Evolutionary conservation across 2,113 vertebrate species (phyloP).

Genomic region (Antechinus stuartii): DNA sequence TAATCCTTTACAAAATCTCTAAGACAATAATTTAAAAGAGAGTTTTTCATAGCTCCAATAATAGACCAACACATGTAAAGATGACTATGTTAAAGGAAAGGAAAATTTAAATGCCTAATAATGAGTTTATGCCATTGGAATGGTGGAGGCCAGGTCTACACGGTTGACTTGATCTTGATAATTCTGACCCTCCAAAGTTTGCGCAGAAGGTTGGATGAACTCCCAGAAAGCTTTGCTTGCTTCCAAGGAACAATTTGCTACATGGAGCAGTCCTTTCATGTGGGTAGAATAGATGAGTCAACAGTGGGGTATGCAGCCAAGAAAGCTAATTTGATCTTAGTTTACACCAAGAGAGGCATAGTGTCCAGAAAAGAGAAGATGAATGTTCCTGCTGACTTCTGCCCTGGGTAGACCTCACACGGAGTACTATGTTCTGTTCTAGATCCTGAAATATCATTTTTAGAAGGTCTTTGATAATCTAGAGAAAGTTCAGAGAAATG

Average conservation of each 20-base stretch:
- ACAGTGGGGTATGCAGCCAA: neutral
- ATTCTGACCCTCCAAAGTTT: constrained; percentile 6
- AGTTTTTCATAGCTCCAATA: constrained; percentile 51
- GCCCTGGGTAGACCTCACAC: neutral
- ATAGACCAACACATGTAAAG: constrained; percentile 57
- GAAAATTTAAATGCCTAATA: constrained; percentile 62
- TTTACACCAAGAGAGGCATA: neutral
- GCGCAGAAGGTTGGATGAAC: constrained; percentile 6
- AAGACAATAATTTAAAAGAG: neutral
- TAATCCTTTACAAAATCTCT: neutral
- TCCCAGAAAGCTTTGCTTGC: constrained; percentile 1
- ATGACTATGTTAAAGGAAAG: constrained; percentile 50
- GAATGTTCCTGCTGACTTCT: neutral
- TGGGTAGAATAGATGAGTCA: constrained; percentile 3
- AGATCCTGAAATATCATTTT: neutral
- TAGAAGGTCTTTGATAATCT: neutral
- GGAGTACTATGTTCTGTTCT: neutral
- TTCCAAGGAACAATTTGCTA: constrained; percentile 4
- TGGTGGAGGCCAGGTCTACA: constrained; percentile 57
- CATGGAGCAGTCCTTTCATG: neutral
- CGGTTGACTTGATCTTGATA: neutral
- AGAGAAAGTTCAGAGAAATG: neutral
- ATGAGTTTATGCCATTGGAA: constrained; percentile 62
- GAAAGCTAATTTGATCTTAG: constrained; percentile 9
- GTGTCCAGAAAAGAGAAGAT: neutral